Base-by-base conservation (phyloP, 1,140 invertebrate genomes). In the Bradynema listronoti region DNA sequence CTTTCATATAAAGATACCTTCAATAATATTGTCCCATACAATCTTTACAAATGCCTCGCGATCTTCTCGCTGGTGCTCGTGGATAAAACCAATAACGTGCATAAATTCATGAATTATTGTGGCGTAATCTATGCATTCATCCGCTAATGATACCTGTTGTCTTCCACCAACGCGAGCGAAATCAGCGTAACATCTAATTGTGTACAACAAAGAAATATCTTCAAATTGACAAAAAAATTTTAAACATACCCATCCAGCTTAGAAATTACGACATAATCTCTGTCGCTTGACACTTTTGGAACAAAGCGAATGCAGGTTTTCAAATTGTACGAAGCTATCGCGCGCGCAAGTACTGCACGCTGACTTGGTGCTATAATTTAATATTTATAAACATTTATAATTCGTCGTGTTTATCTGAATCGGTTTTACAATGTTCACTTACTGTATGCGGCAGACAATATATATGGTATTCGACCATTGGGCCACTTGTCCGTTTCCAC, bases 51-150 rank as follows among this genome's bases (percentile, higher is more conserved):
- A 77, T 6, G 32, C 58, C 42, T 77, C 74, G n/a, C 74, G 58
- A 42, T 77, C 74, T 27, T 78, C 73, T 24, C 74, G 57, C 56
- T 77, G 74, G 52, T 77, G 74, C 60, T 77, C 74, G 36, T 77
- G 74, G 19, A 77, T 77, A 56, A 77, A 77, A 19, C 74, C 74
- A 50, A 76, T 75, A 25, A 76, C 75, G 61, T 76, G 74, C 74
- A 76, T 76, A 42, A 76, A 62, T 61, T 75, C 74, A 52, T 76
- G 74, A 24, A 76, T 78, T 16, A 78, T 67, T 9, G 74, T 76
- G 24, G 74, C 62, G 57, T 78, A 76, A 41, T 76, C 75, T 29
- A 76, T 64, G 42, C 74, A 76, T 60, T 76, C 74, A 54, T 76
- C 75, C n/a, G 76, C 73, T 33, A 76, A 61, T 4, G 73, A 77